Percentiles rank a stretch among this genome's conserved stretches.
These are phyloP conservation scores for Opisthograptis luteolata DNA, from an alignment of 2,888 invertebrate species.

Conservation along the genomic window DNA sequence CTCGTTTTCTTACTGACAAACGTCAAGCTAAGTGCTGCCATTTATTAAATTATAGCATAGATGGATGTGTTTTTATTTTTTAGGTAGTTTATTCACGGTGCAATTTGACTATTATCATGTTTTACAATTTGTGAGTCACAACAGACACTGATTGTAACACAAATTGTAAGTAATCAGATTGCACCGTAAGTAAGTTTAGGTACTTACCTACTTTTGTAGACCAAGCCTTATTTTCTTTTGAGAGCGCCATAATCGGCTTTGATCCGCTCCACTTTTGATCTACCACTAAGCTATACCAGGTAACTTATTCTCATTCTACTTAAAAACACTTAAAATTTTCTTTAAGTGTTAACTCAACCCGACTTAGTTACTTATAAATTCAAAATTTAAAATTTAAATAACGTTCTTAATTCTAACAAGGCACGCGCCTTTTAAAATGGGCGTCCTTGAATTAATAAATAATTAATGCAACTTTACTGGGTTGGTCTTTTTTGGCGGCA, in stretches of 20 bases:
- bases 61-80: no score
- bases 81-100: no score
- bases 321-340: conserved; percentile 11
- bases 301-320: conserved; percentile 9
- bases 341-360: conserved; percentile 10
- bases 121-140: no score
- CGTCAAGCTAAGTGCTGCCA: no score
- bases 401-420: conserved; percentile 19
- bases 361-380: conserved; percentile 20
- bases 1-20: no score
- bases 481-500: neutral
- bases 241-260: neutral
- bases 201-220: no score
- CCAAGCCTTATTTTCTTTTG: no score
- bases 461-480: conserved; percentile 3
- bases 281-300: neutral
- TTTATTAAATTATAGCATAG: no score
- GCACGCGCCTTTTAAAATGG: conserved; percentile 19
- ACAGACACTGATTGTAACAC: no score
- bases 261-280: neutral
- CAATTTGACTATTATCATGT: no score
- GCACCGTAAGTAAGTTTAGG: no score
- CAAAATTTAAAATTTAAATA: conserved; percentile 23
- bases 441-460: conserved; percentile 17
- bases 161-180: no score